Conservation (phyloP, 2,797 vertebrate species). For the Setipinna tenuifilis region DNA sequence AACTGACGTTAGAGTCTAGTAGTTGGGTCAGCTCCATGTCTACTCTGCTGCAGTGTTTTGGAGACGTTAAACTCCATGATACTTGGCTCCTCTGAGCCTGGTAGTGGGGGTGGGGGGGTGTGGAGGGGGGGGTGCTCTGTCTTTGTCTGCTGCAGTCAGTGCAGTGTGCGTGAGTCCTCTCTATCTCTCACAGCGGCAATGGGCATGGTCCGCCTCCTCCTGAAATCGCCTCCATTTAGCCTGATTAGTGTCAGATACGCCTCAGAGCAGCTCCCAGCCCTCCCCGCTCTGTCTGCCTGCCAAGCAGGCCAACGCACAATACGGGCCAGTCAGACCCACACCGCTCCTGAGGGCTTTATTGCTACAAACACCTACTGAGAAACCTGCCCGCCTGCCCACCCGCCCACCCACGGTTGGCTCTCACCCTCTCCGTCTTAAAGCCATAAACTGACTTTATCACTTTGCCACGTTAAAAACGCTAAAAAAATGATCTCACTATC, state of each 20-base stretch:
- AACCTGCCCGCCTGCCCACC: neutral
- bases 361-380: neutral
- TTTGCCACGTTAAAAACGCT: neutral
- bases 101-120: neutral
- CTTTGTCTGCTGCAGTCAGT: neutral
- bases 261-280: constrained; percentile 3
- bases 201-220: constrained; percentile 13
- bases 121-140: too few species aligned
- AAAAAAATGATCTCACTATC: neutral
- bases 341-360: neutral
- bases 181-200: neutral
- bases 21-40: too few species aligned
- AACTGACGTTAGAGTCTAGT: too few species aligned
- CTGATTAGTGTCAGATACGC: constrained; percentile 25
- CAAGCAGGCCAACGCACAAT: neutral
- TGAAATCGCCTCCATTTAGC: constrained; percentile 7
- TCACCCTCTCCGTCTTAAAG: neutral
- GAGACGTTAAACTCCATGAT: neutral
- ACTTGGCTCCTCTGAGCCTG: neutral
- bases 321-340: neutral
- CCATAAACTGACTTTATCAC: neutral
- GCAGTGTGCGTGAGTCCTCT: neutral
- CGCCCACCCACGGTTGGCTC: neutral
- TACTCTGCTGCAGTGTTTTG: neutral
- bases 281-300: neutral